Evolutionary conservation across 2,113 vertebrate genomes (phyloP).

Genomic region (Dasyurus viverrinus): DNA sequence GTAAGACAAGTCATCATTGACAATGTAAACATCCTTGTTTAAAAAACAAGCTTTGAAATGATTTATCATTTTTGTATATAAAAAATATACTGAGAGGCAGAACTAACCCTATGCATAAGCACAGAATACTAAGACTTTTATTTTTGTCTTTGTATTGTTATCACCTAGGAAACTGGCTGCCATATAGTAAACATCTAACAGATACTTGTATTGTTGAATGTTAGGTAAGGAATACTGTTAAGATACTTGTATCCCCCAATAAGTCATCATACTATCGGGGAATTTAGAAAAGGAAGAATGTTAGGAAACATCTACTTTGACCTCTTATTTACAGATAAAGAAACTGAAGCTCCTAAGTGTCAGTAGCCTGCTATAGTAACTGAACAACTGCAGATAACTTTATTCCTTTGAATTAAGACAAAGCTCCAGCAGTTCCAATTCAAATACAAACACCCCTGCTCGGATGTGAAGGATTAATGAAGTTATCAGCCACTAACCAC

Average conservation of each 20-base stretch:
- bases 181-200: too few relatives aligned
- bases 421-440: neutral
- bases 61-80: too few relatives aligned
- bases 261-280: neutral
- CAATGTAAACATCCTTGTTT: too few relatives aligned
- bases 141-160: too few relatives aligned
- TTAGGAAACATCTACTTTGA: neutral
- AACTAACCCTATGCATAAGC: too few relatives aligned
- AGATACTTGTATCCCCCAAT: neutral
- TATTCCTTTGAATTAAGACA: neutral
- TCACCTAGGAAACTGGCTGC: too few relatives aligned
- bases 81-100: too few relatives aligned
- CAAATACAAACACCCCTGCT: neutral
- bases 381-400: neutral
- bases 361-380: neutral
- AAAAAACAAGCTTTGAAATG: too few relatives aligned
- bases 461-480: neutral
- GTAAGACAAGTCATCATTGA: too few relatives aligned
- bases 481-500: neutral
- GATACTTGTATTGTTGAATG: too few relatives aligned
- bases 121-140: too few relatives aligned
- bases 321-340: neutral
- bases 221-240: too few relatives aligned
- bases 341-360: neutral
- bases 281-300: neutral